Base-by-base conservation (phyloP, 2,888 invertebrate species). In the Aporophyla lueneburgensis region DNA sequence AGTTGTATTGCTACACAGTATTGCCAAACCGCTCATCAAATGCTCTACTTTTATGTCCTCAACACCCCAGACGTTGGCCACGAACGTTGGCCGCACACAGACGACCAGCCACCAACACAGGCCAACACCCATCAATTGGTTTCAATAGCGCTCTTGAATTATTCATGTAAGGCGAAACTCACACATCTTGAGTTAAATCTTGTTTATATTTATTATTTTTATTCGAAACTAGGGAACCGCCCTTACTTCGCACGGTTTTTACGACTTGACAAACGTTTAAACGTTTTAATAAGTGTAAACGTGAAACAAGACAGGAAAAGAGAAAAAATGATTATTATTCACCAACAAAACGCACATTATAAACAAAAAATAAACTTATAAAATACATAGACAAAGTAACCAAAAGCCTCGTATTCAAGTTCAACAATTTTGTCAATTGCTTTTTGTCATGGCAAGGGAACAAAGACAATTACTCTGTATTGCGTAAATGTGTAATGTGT, bases 91-190 rank as follows among this genome's bases (percentile, higher is more conserved):
- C 24, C 24, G 12, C 24, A 43, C 69, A 65, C 85, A 76, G 85
- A 86, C 78, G 24, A 40, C 72, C 78, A 79, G 69, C 65, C 62
- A 7, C 80, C 73, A 78, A 63, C 78, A 78, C 62, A 71, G 49
- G n/a, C 81, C 82, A 83, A 74, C 54, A 72, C 40, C 78, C 68
- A 78, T 76, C 78, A 78, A 59, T 82, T 73, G 79, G 67, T 87
- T 88, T 91, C 88, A 89, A 91, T 90, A 86, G 76, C 65, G 24
- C 75, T 84, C 65, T 89, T 93, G 91, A 91, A 93, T 93, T 86
- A 93, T 93, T 91, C 91, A 93, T 82, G 71, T 76, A 76, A 81
- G 80, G 86, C 89, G 80, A 86, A 88, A 82, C 85, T 76, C 78
- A 76, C 80, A 81, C 81, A 78, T 83, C 72, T 82, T 63, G 65